A percentile compares a stretch with the other conserved stretches of the same genome.
These are phyloP conservation scores for Acipenser oxyrinchus DNA, from an alignment of 2,797 vertebrate genomes.

Conservation along the genomic window DNA sequence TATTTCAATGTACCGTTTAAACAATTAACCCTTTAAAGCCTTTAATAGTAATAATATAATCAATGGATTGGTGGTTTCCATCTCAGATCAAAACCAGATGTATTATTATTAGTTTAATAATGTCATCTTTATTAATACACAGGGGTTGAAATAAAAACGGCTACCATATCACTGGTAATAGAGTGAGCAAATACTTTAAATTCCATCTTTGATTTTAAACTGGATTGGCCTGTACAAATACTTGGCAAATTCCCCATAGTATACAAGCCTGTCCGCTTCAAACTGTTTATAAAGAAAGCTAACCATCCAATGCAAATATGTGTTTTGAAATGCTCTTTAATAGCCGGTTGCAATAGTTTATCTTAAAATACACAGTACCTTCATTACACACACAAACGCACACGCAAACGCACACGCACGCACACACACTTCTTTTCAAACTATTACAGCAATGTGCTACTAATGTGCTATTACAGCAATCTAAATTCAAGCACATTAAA, in stretches of 20 bases:
- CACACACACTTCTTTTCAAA: not conserved
- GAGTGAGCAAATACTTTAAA: too few species aligned
- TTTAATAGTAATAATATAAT: too few species aligned
- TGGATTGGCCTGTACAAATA: not conserved
- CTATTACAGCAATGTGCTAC: not conserved
- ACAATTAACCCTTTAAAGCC: too few species aligned
- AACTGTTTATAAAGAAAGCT: not conserved
- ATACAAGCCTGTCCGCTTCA: not conserved
- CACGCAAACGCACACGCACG: too few species aligned
- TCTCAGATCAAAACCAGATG: too few species aligned
- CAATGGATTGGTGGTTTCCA: too few species aligned
- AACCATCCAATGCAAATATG: not conserved
- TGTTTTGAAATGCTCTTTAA: not conserved
- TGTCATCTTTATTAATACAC: too few species aligned
- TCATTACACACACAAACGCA: not conserved
- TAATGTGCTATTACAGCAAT: not conserved
- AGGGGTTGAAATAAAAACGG: too few species aligned
- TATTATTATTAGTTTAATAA: too few species aligned
- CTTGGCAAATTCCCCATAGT: not conserved
- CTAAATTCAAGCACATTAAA: not conserved
- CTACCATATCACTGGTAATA: too few species aligned
- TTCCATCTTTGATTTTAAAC: too few species aligned
- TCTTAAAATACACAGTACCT: not conserved
- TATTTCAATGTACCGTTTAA: too few species aligned
- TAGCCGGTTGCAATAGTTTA: not conserved